Evolutionary conservation across 1,140 invertebrate species (phyloP), one percentile per base, ranked within the genome.

Genomic region (Helicoverpa armigera): DNA sequence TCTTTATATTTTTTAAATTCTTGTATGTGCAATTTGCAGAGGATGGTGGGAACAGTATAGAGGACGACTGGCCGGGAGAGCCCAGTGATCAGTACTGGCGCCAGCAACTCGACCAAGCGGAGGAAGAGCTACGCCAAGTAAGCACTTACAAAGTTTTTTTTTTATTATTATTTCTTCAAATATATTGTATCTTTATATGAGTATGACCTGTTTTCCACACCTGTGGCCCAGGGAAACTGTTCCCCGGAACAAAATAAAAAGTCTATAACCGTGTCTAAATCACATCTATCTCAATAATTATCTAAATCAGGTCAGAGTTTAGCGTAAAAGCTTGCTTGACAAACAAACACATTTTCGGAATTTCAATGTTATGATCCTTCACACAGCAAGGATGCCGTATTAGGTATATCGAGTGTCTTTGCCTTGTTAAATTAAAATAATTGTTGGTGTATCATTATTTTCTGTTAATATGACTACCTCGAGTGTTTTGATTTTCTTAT

Each of bases 51-150:
- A 93, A 95, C 83, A 95, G 88, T 74, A 73, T 94, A 86, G 91
- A 90, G 18, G 91, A 92, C 51, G 87, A 87, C n/a, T 95, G 94
- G 94, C 92, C 94, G 0, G 94, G 90, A 35, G 94, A 95, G 76
- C 94, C 94, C 14, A 89, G 82, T 50, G 91, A 92, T 11, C 67
- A 86, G 0, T 92, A 90, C 80, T 95, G 94, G 94, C 86, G 89
- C 9, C 83, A 87, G 43, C 88, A 94, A 70, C 91, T 94, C 5
- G 89, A 94, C 48, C 77, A 87, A 35, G 92, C 92, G 54, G 92
- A 95, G 79, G 82, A 90, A 65, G 90, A 94, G 73, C 85, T 94
- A 73, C 90, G 87, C 84, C 92, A 93, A 90, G 93, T 94, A 48
- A 67, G 60, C 43, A 56, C 9, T 67, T 7, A 16, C 23, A 23